A percentile compares a stretch with the other conserved stretches of the same genome.
Conservation (phyloP, 1,140 invertebrate genomes). For the Alviniconcha marisindica region DNA sequence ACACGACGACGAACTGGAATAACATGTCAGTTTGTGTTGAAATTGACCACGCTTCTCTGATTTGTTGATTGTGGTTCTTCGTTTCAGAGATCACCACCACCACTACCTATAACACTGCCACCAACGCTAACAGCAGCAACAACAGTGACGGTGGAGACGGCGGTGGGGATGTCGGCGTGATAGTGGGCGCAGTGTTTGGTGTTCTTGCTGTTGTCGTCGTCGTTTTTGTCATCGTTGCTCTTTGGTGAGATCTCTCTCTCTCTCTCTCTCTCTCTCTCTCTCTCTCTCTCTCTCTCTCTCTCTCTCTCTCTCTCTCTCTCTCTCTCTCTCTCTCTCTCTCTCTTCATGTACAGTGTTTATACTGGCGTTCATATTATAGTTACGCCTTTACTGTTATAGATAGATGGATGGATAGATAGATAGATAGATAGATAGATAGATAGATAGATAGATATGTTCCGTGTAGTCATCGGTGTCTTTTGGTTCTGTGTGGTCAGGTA, state of each 20-base stretch:
- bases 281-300: neutral
- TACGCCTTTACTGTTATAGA: no score
- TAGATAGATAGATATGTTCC: no score
- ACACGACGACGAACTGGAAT: neutral
- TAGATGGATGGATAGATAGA: no score
- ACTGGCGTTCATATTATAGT: no score
- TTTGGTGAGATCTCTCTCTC: conserved; percentile 8
- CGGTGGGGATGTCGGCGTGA: neutral
- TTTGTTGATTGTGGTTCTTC: neutral
- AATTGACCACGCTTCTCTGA: no score
- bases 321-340: no score
- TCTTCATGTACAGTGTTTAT: neutral
- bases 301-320: neutral
- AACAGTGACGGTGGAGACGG: neutral
- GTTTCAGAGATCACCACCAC: neutral
- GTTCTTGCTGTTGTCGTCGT: neutral
- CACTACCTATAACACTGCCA: neutral
- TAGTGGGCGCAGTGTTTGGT: neutral
- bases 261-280: neutral
- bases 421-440: no score
- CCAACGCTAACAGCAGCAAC: neutral
- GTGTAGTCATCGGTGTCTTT: neutral
- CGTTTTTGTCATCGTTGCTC: neutral
- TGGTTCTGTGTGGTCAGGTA: neutral
- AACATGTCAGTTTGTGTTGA: neutral